phyloP scores from a whole-genome alignment of 2,888 invertebrate species.

The Phortica okadai region DNA sequence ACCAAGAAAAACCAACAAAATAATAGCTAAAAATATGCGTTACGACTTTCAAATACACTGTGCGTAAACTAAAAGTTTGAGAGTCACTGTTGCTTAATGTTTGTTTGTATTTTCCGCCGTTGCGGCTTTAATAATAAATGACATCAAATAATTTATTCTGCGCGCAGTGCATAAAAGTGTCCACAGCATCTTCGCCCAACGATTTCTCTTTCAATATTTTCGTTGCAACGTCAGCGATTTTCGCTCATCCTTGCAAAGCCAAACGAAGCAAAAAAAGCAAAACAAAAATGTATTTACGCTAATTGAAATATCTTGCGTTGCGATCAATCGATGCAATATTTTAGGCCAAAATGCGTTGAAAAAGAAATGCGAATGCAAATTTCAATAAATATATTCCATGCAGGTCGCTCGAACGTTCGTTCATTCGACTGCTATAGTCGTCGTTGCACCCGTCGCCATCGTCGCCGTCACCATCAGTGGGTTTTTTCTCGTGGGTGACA shows the following conservation, averaged over 20 bases:
- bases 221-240: slow-evolving; percentile 21
- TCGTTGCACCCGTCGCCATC: too few relatives aligned
- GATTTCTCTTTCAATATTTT: slow-evolving; percentile 30
- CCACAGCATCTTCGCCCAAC: slow-evolving; percentile 10
- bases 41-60: slow-evolving; percentile 15
- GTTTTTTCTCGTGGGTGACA: slow-evolving; percentile 60
- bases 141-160: slow-evolving; percentile 11
- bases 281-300: slow-evolving; percentile 71
- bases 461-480: neutral
- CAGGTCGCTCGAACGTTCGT: neutral
- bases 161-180: slow-evolving; percentile 24
- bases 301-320: slow-evolving; percentile 70
- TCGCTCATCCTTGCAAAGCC: slow-evolving; percentile 33
- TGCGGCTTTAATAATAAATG: neutral
- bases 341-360: slow-evolving; percentile 57
- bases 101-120: neutral
- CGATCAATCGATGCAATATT: slow-evolving; percentile 71
- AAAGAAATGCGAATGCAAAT: slow-evolving; percentile 59
- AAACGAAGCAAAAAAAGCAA: slow-evolving; percentile 50
- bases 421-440: too few relatives aligned
- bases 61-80: neutral
- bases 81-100: neutral
- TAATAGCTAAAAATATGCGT: neutral
- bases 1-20: neutral
- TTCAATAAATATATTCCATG: slow-evolving; percentile 52